A percentile compares a stretch with the other conserved stretches of the same genome.
These are phyloP conservation scores for Pectinophora gossypiella DNA, from an alignment of 1,140 invertebrate genomes.

Conservation along the genomic window DNA sequence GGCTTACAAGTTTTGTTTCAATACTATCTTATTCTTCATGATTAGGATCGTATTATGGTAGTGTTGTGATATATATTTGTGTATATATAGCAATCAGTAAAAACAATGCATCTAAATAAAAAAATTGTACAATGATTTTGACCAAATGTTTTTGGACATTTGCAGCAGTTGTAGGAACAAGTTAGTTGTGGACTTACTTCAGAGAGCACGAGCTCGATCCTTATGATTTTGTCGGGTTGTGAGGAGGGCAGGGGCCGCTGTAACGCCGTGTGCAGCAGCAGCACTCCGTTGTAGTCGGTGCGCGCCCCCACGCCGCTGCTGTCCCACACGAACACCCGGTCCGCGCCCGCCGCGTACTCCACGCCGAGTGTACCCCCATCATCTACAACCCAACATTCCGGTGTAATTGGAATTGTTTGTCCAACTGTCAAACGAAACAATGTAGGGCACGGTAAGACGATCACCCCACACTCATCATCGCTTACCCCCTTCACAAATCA, in stretches of 20 bases:
- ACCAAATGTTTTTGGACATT: background rate
- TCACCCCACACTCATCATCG: constrained; percentile 5
- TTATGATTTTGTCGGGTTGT: constrained; percentile 84
- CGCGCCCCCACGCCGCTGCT: constrained; percentile 86
- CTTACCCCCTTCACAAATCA: background rate
- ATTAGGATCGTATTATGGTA: too few relatives aligned
- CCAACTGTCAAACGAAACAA: constrained; percentile 65
- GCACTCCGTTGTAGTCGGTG: constrained; percentile 92
- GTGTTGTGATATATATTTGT: too few relatives aligned
- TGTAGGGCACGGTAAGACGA: constrained; percentile 47
- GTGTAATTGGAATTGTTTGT: constrained; percentile 61
- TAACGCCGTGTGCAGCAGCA: constrained; percentile 90
- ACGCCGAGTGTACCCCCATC: constrained; percentile 68
- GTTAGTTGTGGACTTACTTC: constrained; percentile 81
- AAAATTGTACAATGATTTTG: background rate
- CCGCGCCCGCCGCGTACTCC: constrained; percentile 85
- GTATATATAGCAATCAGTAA: too few relatives aligned
- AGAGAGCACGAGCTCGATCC: constrained; percentile 88
- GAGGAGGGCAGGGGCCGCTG: constrained; percentile 84
- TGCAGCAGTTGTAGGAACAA: background rate
- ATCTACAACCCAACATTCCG: constrained; percentile 43
- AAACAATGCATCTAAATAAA: too few relatives aligned
- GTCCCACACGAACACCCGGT: constrained; percentile 90
- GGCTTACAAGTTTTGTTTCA: too few relatives aligned
- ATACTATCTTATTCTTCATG: too few relatives aligned